Conservation (phyloP, 2,113 vertebrate genomes). For the Xiphias gladius region DNA sequence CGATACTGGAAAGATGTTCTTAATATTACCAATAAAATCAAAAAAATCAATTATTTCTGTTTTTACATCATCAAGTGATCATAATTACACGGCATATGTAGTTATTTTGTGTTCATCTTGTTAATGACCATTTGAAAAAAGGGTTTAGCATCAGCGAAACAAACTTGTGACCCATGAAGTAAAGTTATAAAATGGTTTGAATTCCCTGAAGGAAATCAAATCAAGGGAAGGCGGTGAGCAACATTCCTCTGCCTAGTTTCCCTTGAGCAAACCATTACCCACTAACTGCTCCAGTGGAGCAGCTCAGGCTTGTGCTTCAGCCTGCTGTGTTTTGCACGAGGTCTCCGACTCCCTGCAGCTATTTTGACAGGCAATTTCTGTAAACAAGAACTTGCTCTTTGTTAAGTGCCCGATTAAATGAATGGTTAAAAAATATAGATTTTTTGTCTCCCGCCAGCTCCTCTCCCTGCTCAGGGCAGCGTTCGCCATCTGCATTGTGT, state of each 20-base stretch:
- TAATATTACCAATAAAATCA: too few relatives aligned
- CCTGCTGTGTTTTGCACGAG: conserved; percentile 30
- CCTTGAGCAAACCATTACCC: conserved; percentile 48
- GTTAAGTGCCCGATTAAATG: conserved; percentile 20
- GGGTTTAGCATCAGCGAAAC: background rate
- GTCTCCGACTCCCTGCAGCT: conserved; percentile 24
- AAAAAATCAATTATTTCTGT: too few relatives aligned
- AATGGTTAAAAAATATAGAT: conserved; percentile 6
- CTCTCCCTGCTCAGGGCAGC: background rate
- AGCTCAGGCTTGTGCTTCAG: background rate
- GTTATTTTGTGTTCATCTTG: background rate
- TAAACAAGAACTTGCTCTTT: conserved; percentile 35
- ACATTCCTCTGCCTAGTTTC: conserved; percentile 20
- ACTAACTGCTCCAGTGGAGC: conserved; percentile 23
- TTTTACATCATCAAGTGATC: background rate
- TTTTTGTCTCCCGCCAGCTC: conserved; percentile 2
- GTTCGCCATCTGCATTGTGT: background rate
- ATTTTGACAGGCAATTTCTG: conserved; percentile 10
- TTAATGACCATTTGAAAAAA: background rate
- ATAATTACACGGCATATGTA: background rate
- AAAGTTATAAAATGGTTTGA: background rate
- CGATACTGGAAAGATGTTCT: too few relatives aligned
- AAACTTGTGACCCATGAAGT: background rate
- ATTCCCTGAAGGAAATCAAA: background rate
- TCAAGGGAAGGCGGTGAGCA: background rate